Conservation (phyloP, 2,888 invertebrate species). For the Drosophila nr. perissopoda region DNA sequence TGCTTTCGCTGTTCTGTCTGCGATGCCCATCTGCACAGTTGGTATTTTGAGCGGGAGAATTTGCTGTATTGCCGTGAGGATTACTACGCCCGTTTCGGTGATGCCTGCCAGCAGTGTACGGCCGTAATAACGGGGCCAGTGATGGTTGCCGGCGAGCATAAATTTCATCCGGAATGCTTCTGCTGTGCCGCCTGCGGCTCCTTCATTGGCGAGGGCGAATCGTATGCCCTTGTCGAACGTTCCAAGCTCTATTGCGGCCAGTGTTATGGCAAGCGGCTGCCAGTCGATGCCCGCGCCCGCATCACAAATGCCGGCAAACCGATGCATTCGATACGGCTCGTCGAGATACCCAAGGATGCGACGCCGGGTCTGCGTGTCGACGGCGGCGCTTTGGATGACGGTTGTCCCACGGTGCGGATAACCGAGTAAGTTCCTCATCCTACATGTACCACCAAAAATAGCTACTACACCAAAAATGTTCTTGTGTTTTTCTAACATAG, state of each 20-base stretch:
- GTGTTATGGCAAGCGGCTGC: slow-evolving; percentile 87
- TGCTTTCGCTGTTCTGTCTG: slow-evolving; percentile 97
- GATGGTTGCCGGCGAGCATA: slow-evolving; percentile 97
- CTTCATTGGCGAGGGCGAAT: slow-evolving; percentile 96
- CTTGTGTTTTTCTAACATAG: neutral
- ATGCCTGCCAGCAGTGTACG: slow-evolving; percentile 95
- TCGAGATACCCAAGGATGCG: slow-evolving; percentile 89
- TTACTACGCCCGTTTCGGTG: slow-evolving; percentile 94
- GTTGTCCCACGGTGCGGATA: slow-evolving; percentile 88
- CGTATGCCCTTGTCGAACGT: slow-evolving; percentile 95
- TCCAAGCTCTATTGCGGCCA: slow-evolving; percentile 93
- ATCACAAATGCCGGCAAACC: slow-evolving; percentile 84
- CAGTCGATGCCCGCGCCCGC: slow-evolving; percentile 56
- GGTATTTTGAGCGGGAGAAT: slow-evolving; percentile 97
- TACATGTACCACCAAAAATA: neutral
- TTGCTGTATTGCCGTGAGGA: slow-evolving; percentile 94
- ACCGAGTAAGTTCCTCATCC: slow-evolving; percentile 87
- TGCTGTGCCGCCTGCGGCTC: slow-evolving; percentile 92
- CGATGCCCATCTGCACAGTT: slow-evolving; percentile 92
- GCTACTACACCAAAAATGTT: neutral
- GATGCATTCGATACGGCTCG: slow-evolving; percentile 93
- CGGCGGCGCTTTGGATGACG: slow-evolving; percentile 74
- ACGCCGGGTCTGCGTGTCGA: slow-evolving; percentile 87
- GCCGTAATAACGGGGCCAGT: slow-evolving; percentile 90
- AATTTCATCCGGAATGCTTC: slow-evolving; percentile 98